Conservation (phyloP, 2,113 vertebrate genomes). For the Colossoma macropomum region DNA sequence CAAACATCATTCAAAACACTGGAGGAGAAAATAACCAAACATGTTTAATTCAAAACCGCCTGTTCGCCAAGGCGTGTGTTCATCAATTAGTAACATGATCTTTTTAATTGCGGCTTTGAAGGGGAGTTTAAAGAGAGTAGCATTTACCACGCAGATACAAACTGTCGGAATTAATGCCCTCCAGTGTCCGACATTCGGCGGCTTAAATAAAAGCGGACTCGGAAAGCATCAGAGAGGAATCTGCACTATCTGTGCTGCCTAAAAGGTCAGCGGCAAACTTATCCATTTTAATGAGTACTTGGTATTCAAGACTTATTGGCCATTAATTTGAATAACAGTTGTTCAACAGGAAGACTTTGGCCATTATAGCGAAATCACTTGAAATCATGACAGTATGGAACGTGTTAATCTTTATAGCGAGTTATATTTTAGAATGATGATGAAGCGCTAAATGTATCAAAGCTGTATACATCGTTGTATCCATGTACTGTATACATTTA, state of each 20-base stretch:
- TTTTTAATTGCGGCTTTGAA: constrained; percentile 71
- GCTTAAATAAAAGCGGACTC: constrained; percentile 45
- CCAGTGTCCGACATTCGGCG: constrained; percentile 48
- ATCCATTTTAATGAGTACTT: constrained; percentile 55
- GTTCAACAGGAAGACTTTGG: constrained; percentile 26
- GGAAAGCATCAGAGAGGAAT: constrained; percentile 54
- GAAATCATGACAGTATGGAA: constrained; percentile 1
- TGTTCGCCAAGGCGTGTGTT: constrained; percentile 58
- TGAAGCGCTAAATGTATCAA: neutral
- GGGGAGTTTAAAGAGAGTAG: constrained; percentile 57
- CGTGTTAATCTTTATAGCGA: constrained; percentile 8
- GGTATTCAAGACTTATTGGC: constrained; percentile 28
- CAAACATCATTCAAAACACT: constrained; percentile 58
- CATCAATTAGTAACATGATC: constrained; percentile 75
- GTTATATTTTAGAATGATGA: neutral
- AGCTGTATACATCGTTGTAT: neutral
- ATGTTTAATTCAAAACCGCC: constrained; percentile 67
- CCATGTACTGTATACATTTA: neutral
- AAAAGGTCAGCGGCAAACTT: constrained; percentile 55
- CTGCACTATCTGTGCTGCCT: constrained; percentile 41
- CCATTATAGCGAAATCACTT: neutral
- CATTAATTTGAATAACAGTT: constrained; percentile 49
- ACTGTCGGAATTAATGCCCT: constrained; percentile 62
- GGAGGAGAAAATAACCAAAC: constrained; percentile 52
- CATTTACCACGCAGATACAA: constrained; percentile 60